Percentiles rank a stretch among this genome's conserved stretches.
Conservation (phyloP, 2,888 invertebrate species). For the Apodemia zela region DNA sequence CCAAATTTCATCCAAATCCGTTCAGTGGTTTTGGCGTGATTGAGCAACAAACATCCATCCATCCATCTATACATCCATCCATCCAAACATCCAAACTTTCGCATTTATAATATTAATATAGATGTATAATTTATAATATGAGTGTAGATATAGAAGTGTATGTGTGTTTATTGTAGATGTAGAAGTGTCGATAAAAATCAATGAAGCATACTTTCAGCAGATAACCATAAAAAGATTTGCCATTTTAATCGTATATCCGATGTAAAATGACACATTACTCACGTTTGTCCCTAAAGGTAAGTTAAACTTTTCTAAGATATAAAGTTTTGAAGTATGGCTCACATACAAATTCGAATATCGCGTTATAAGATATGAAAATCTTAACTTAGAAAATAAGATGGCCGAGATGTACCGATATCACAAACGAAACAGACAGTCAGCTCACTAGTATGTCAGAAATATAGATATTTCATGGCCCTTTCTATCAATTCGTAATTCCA, state of each 20-base stretch:
- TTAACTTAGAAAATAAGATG: conserved; percentile 18
- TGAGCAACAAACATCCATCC: no score
- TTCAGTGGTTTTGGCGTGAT: no score
- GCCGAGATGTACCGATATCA: conserved; percentile 18
- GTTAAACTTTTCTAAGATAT: conserved; percentile 6
- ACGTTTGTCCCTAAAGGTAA: conserved; percentile 12
- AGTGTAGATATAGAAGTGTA: no score
- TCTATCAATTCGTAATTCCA: no score
- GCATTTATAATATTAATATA: no score
- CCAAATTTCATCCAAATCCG: no score
- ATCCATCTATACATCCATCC: no score
- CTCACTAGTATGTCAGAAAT: neutral
- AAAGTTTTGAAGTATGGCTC: conserved; percentile 13
- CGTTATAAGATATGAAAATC: conserved; percentile 29
- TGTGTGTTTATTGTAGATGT: no score
- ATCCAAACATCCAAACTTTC: no score
- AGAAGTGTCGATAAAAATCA: no score
- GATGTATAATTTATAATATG: no score
- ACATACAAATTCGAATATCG: conserved; percentile 16
- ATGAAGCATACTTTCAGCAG: neutral
- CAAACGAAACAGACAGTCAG: neutral
- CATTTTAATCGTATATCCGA: neutral
- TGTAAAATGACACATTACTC: conserved; percentile 4
- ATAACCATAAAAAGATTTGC: neutral
- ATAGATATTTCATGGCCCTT: no score